Percentiles rank a stretch among this genome's conserved stretches.
These are phyloP conservation scores for Calameuta pallipes DNA, from an alignment of 2,888 invertebrate genomes.

Conservation along the genomic window DNA sequence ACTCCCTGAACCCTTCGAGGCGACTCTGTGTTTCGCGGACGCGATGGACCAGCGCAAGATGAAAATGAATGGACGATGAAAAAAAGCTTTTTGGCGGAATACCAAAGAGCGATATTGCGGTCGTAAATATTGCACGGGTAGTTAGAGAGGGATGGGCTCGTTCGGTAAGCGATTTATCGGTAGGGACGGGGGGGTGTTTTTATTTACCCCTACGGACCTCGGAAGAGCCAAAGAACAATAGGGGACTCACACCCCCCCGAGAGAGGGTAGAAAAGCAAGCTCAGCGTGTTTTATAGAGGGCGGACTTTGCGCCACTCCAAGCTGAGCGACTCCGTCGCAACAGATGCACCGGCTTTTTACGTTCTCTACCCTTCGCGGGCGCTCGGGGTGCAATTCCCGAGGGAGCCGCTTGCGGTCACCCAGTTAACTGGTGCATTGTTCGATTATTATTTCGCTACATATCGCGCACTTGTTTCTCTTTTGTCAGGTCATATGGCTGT, in stretches of 20 bases:
- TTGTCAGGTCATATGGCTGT: conserved; percentile 21
- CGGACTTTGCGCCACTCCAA: conserved; percentile 3
- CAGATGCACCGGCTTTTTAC: conserved; percentile 51
- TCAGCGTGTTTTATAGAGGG: conserved; percentile 45
- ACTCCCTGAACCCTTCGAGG: not conserved
- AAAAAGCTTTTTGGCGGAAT: conserved; percentile 15
- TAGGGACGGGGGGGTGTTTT: conserved; percentile 24
- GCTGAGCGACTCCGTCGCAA: conserved; percentile 31
- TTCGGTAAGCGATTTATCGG: conserved; percentile 49
- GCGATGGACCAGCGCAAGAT: conserved; percentile 7
- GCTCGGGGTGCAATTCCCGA: conserved; percentile 44
- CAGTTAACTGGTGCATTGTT: conserved; percentile 65
- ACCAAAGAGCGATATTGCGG: conserved; percentile 23
- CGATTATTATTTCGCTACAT: conserved; percentile 67
- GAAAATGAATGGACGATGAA: conserved; percentile 8
- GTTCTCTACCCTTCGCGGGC: conserved; percentile 10
- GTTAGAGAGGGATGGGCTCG: conserved; percentile 29
- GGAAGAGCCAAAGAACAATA: conserved; percentile 31
- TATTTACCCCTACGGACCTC: conserved; percentile 17
- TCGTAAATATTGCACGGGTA: conserved; percentile 47
- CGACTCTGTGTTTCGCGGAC: not conserved
- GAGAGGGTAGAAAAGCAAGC: conserved; percentile 29
- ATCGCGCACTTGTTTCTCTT: conserved; percentile 66
- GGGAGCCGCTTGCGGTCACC: conserved; percentile 49
- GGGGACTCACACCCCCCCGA: conserved; percentile 35